phyloP scores from a whole-genome alignment of 2,113 vertebrate species.

The Cynopterus brachyotis region DNA sequence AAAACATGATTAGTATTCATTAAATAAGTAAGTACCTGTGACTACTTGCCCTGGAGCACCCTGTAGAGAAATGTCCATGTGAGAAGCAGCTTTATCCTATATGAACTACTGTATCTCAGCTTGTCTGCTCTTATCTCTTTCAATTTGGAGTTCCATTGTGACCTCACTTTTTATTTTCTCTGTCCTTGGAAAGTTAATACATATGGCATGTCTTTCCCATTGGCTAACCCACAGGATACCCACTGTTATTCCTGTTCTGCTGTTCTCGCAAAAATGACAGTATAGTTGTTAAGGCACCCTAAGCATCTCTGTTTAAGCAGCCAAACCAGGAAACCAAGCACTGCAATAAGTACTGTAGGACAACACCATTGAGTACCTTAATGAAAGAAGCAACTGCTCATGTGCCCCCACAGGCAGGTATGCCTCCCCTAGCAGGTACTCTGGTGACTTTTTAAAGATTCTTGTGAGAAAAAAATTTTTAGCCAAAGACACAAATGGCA shows the following conservation, averaged over 20 bases:
- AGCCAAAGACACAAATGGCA: constrained; percentile 2
- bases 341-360: too few species aligned
- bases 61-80: not conserved
- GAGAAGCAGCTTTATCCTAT: not conserved
- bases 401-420: not conserved
- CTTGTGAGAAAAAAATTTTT: not conserved
- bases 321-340: not conserved
- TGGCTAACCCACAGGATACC: not conserved
- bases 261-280: not conserved
- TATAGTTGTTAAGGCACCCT: not conserved
- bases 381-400: not conserved
- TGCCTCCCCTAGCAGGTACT: not conserved
- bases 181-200: not conserved
- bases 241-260: not conserved
- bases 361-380: not conserved
- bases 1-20: not conserved
- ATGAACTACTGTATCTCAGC: not conserved
- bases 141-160: not conserved
- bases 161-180: not conserved
- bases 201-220: not conserved
- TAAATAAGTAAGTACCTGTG: not conserved
- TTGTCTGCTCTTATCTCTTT: not conserved
- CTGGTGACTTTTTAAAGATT: constrained; percentile 1
- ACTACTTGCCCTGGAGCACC: not conserved
- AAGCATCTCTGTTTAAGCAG: not conserved